Conservation (phyloP, 2,113 vertebrate genomes). For the Columba livia region DNA sequence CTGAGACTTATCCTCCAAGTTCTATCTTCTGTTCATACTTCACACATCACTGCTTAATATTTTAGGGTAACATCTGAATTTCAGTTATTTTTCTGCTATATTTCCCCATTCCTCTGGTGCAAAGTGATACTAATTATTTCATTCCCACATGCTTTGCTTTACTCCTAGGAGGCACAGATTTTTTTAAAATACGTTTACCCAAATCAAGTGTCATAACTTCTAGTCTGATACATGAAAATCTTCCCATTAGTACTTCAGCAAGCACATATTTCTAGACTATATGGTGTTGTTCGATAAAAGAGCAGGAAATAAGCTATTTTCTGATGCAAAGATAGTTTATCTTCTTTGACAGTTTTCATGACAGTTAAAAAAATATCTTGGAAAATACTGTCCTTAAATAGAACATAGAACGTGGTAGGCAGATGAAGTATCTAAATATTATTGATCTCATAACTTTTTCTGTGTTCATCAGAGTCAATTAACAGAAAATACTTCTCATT, state of each 20-base stretch:
- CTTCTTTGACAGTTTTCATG: constrained; percentile 4
- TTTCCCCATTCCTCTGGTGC: background rate
- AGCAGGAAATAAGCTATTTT: constrained; percentile 32
- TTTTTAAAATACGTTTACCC: background rate
- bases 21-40: background rate
- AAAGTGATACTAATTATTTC: background rate
- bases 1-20: background rate
- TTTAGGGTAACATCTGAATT: background rate
- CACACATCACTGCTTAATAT: fast-evolving
- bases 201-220: background rate
- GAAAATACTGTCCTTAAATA: background rate
- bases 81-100: background rate
- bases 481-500: background rate
- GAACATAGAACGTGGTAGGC: background rate
- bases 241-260: constrained; percentile 3
- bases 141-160: background rate
- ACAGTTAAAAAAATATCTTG: background rate
- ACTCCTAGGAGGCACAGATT: background rate
- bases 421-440: background rate
- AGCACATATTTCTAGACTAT: background rate
- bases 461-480: background rate
- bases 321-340: constrained; percentile 44
- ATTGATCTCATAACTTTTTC: background rate
- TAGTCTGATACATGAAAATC: background rate
- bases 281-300: background rate